These are phyloP conservation scores for Chalcosyrphus nemorum DNA, from an alignment of 2,888 invertebrate species.

Conservation along the genomic window DNA sequence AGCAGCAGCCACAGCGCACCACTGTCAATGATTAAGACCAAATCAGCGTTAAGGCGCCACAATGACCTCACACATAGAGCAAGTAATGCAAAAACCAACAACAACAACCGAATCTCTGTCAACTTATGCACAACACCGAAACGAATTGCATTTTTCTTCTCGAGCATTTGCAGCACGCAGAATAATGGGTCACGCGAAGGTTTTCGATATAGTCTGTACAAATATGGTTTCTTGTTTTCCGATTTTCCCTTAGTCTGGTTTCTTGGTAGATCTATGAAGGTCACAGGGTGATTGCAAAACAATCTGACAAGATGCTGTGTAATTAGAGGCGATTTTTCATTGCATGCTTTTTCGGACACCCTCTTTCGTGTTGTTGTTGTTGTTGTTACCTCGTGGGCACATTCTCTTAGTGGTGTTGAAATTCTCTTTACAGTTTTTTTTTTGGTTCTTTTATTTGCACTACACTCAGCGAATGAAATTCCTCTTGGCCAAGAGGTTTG, in stretches of 20 bases:
- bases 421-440: no score
- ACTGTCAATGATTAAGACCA: slow-evolving; percentile 58
- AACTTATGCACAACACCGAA: slow-evolving; percentile 30
- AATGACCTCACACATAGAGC: slow-evolving; percentile 47
- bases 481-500: slow-evolving; percentile 9
- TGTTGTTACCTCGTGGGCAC: no score
- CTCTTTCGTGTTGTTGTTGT: not conserved
- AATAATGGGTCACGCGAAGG: slow-evolving; percentile 53
- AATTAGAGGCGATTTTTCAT: slow-evolving; percentile 49
- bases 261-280: slow-evolving; percentile 1
- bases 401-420: not conserved
- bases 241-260: slow-evolving; percentile 17
- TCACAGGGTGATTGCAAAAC: slow-evolving; percentile 38
- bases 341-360: slow-evolving; percentile 9
- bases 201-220: slow-evolving; percentile 6
- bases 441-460: slow-evolving; percentile 13
- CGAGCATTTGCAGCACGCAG: slow-evolving; percentile 13
- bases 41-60: slow-evolving; percentile 72
- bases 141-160: slow-evolving; percentile 29
- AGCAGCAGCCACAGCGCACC: slow-evolving; percentile 13
- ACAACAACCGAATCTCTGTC: slow-evolving; percentile 32
- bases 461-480: slow-evolving; percentile 33
- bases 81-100: slow-evolving; percentile 44
- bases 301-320: slow-evolving; percentile 33
- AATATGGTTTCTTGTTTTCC: not conserved